Evolutionary conservation across 2,113 vertebrate species (phyloP).

Genomic region (Tenrec ecaudatus): DNA sequence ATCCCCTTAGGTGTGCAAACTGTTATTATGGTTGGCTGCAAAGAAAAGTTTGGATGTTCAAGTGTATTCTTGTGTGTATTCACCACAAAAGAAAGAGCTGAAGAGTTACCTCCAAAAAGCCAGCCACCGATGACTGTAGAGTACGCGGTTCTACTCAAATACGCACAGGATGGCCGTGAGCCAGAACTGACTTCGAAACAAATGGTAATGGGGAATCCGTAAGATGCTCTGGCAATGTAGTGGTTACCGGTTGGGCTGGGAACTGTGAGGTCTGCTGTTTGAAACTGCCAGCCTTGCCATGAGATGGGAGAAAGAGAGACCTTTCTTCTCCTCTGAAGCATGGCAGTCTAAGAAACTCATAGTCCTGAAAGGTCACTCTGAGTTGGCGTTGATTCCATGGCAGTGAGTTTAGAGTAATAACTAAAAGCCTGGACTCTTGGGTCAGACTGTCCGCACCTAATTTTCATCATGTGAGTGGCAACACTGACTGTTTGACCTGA

Average conservation of each 20-base stretch:
- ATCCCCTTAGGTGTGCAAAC: not conserved
- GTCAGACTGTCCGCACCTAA: not conserved
- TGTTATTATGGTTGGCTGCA: not conserved
- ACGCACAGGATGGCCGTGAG: too few relatives aligned
- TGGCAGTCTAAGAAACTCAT: too few relatives aligned
- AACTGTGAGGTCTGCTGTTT: too few relatives aligned
- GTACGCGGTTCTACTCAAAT: not conserved
- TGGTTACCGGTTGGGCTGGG: too few relatives aligned
- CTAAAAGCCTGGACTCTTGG: not conserved
- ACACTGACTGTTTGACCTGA: not conserved
- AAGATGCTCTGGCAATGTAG: not conserved
- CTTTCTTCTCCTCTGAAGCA: too few relatives aligned
- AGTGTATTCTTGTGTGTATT: not conserved
- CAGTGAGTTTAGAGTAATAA: too few relatives aligned
- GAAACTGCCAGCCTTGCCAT: too few relatives aligned
- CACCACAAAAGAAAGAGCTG: not conserved
- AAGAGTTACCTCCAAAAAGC: not conserved
- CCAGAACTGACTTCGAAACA: not conserved
- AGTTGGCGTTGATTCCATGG: too few relatives aligned
- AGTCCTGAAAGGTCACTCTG: too few relatives aligned
- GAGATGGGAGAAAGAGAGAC: too few relatives aligned
- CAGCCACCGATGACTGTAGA: not conserved
- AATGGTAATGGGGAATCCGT: not conserved
- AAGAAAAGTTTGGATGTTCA: not conserved
- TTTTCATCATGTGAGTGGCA: not conserved